Evolutionary conservation across 1,140 invertebrate genomes (phyloP), one percentile per base, ranked within the genome.

Genomic region (Drosophila kepulauana): DNA sequence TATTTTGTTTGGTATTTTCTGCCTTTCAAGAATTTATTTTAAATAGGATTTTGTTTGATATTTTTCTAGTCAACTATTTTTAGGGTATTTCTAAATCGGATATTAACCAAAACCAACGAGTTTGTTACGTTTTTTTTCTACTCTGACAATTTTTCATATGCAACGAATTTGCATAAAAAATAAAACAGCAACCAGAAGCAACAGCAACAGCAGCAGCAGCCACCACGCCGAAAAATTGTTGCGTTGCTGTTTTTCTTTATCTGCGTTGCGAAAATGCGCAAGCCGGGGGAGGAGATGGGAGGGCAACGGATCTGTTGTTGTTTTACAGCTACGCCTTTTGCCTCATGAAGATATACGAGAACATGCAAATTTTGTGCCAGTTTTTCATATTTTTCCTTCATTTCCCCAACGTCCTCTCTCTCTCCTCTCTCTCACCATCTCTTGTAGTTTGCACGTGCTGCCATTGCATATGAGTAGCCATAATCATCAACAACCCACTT

Each of bases 91-190:
- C 25, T 30, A 5, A 5, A 5, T n/a, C 49, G 25, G 25, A n/a
- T 52, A 13, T 30, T 30, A 52, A 8, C 6, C 20, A 25, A 38
- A 10, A 8, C 1, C 35, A 8, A 8, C 2, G 10, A 8, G 35
- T 10, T 16, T 35, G 30, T 43, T 51, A n/a, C 16, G 15, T 45
- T 16, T 46, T 25, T 41, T 68, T 68, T 54, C 49, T 62, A 43
- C 54, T 52, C 72, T 79, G 70, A 59, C 85, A 75, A 84, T 89
- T 81, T 88, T 74, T 88, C 81, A 89, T 88, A 88, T 88, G 86
- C 75, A 89, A 89, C 78, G 79, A 79, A 88, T 88, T 88, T 88
- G 85, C 85, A 88, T 85, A 89, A 89, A 85, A 89, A 85, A 84
- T 81, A 79, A 79, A 86, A 86, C 59, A 82, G 77, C 73, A 79